Conservation (phyloP, 2,797 vertebrate species). For the Spinus pinus region DNA sequence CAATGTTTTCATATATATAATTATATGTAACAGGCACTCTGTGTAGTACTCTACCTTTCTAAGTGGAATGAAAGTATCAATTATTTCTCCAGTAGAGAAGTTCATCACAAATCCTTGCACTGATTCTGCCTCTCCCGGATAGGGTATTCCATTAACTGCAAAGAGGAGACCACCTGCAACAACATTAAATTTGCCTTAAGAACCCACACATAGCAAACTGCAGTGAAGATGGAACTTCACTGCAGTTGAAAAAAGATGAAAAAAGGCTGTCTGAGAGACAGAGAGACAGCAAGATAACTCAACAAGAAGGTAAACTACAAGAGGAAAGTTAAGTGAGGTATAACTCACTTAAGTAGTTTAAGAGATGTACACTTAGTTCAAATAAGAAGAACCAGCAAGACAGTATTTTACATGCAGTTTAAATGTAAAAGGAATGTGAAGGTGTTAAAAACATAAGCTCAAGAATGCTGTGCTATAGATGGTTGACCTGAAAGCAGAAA, state of each 20-base stretch:
- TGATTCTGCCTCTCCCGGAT: conserved; percentile 71
- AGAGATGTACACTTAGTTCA: background rate
- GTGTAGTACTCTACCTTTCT: conserved; percentile 80
- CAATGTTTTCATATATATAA: background rate
- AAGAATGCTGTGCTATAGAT: background rate
- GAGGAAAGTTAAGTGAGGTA: background rate
- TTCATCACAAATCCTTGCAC: conserved; percentile 90
- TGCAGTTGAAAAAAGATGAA: background rate
- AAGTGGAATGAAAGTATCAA: conserved; percentile 86
- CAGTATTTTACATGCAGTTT: background rate
- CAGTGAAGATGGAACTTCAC: background rate
- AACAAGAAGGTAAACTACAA: background rate
- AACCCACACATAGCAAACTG: background rate
- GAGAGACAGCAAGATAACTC: background rate
- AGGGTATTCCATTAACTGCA: conserved; percentile 88
- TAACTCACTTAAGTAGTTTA: background rate
- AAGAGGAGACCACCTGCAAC: conserved; percentile 87
- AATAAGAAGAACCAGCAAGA: background rate
- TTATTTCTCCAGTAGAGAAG: conserved; percentile 89
- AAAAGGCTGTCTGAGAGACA: background rate
- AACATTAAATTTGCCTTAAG: conserved; percentile 8
- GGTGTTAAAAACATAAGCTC: background rate
- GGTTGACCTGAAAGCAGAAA: background rate
- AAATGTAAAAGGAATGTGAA: background rate
- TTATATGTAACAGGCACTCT: background rate